Evolutionary conservation across 2,888 invertebrate genomes (phyloP).

Genomic region (Brachylomia viminalis): DNA sequence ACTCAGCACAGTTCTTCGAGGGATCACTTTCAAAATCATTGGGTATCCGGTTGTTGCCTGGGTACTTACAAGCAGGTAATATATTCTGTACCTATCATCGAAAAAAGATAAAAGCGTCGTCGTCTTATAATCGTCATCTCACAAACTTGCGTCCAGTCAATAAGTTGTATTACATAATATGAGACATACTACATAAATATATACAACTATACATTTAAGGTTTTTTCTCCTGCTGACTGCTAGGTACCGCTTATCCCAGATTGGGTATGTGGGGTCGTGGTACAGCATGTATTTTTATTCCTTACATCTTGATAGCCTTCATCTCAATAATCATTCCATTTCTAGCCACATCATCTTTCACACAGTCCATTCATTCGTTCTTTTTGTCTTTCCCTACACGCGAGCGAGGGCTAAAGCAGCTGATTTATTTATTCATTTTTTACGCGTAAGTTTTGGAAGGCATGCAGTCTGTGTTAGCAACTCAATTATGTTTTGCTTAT

Average conservation of each 20-base stretch:
- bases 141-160: neutral
- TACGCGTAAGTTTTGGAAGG: neutral
- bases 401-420: neutral
- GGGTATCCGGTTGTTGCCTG: neutral
- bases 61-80: neutral
- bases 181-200: too few relatives aligned
- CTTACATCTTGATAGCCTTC: too few relatives aligned
- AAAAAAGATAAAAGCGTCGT: neutral
- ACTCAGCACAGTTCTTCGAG: neutral
- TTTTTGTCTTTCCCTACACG: neutral
- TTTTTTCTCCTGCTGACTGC: too few relatives aligned
- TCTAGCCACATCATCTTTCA: too few relatives aligned
- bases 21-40: neutral
- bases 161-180: neutral
- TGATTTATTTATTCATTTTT: neutral
- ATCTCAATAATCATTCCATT: too few relatives aligned
- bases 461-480: neutral
- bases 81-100: neutral
- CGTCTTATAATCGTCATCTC: neutral
- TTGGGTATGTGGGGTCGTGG: too few relatives aligned
- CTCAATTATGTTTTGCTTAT: neutral
- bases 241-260: too few relatives aligned
- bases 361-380: neutral
- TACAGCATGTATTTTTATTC: too few relatives aligned
- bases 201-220: too few relatives aligned